These are phyloP conservation scores for Apotomis betuletana DNA, from an alignment of 2,888 invertebrate genomes.

Conservation along the genomic window DNA sequence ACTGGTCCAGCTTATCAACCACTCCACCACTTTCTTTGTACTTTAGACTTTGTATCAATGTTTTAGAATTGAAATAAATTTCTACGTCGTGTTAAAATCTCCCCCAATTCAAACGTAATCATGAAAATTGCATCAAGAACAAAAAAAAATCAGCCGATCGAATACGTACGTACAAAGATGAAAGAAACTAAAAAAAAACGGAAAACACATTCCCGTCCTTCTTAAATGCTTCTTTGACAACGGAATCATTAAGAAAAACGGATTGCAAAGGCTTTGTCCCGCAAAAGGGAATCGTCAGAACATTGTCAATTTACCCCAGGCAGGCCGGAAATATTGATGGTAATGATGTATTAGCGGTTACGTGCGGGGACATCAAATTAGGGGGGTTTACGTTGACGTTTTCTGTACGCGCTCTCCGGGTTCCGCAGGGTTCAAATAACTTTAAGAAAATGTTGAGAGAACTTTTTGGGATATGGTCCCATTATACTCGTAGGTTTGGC, in stretches of 20 bases:
- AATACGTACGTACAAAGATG: not conserved
- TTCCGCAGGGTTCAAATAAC: constrained; percentile 37
- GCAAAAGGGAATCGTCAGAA: constrained; percentile 30
- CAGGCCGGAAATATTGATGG: constrained; percentile 43
- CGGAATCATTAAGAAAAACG: constrained; percentile 30
- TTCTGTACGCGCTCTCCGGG: constrained; percentile 50
- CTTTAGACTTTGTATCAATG: too few relatives aligned
- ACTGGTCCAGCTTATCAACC: too few relatives aligned
- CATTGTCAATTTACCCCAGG: constrained; percentile 36
- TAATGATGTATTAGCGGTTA: constrained; percentile 53
- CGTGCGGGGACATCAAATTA: constrained; percentile 71
- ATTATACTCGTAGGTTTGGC: not conserved
- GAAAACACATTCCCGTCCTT: constrained; percentile 1
- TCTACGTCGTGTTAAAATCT: too few relatives aligned
- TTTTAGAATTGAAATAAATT: too few relatives aligned
- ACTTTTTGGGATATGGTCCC: too few relatives aligned
- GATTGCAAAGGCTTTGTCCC: constrained; percentile 32
- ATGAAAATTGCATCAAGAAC: too few relatives aligned
- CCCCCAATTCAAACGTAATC: too few relatives aligned
- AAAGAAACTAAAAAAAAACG: not conserved
- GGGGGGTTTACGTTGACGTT: constrained; percentile 65
- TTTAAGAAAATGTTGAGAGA: not conserved
- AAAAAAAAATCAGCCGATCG: not conserved
- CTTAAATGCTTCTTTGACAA: constrained; percentile 24
- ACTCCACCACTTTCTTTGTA: too few relatives aligned